Evolutionary conservation across 1,140 invertebrate species (phyloP).

Genomic region (Prorops nasuta): DNA sequence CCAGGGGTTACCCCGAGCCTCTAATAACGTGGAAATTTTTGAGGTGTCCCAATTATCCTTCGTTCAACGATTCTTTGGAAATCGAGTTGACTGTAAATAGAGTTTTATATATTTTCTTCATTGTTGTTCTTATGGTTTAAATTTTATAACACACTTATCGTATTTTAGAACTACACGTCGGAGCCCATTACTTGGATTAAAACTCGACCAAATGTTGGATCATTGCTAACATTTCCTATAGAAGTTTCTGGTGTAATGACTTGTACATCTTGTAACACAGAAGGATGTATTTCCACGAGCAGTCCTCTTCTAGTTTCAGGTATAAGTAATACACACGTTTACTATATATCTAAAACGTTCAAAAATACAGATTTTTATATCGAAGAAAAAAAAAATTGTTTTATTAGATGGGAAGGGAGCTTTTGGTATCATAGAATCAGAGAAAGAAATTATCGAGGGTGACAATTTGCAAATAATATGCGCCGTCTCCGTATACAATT

Average conservation of each 20-base stretch:
- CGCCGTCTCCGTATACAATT: conserved; percentile 59
- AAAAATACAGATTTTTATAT: conserved; percentile 14
- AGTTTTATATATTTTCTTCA: neutral
- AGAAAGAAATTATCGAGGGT: conserved; percentile 49
- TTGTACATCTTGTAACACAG: conserved; percentile 34
- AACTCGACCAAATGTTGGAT: neutral
- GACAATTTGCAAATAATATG: conserved; percentile 59
- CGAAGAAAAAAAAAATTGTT: no score
- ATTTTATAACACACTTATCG: neutral
- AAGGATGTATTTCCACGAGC: conserved; percentile 25
- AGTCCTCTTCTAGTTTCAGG: conserved; percentile 35
- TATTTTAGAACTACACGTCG: conserved; percentile 10
- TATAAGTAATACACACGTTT: no score
- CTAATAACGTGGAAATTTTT: conserved; percentile 55
- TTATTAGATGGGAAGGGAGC: conserved; percentile 48
- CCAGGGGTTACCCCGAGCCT: conserved; percentile 52
- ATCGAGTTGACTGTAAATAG: conserved; percentile 14
- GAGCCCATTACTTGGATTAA: conserved; percentile 9
- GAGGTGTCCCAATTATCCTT: conserved; percentile 39
- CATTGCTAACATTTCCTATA: conserved; percentile 11
- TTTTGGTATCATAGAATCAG: conserved; percentile 43
- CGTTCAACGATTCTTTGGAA: conserved; percentile 10
- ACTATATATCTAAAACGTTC: neutral
- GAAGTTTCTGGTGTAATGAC: conserved; percentile 32
- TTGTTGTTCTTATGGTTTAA: conserved; percentile 11